Evolutionary conservation across 1,140 invertebrate genomes (phyloP).

Genomic region (Mamestra configurata): DNA sequence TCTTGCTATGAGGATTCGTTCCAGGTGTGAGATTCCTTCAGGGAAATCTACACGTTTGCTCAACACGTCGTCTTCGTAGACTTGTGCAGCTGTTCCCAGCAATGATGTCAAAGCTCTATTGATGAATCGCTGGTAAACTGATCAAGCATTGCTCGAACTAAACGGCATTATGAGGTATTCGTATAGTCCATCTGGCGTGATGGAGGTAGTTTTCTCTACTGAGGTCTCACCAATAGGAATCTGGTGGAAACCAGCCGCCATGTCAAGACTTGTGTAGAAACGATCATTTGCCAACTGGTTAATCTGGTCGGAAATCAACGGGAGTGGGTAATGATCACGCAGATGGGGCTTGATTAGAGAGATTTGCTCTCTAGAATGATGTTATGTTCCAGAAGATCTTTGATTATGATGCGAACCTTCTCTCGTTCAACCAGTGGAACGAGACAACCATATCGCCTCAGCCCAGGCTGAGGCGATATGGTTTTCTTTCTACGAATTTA

Average conservation of each 20-base stretch:
- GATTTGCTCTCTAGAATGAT: constrained; percentile 8
- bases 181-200: constrained; percentile 57
- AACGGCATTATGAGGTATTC: constrained; percentile 70
- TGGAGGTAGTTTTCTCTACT: constrained; percentile 69
- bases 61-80: constrained; percentile 1
- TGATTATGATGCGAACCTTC: neutral
- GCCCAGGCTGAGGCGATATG: neutral
- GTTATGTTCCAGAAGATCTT: neutral
- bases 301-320: neutral
- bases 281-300: neutral
- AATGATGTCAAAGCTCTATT: neutral
- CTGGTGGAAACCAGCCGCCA: constrained; percentile 31
- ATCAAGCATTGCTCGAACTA: constrained; percentile 52
- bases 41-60: constrained; percentile 29
- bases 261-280: neutral
- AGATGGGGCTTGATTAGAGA: neutral
- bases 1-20: constrained; percentile 60
- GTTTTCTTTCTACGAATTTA: constrained; percentile 3
- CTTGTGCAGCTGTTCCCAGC: constrained; percentile 23
- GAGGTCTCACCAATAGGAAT: constrained; percentile 32
- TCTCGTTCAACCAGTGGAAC: constrained; percentile 3
- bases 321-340: constrained; percentile 12
- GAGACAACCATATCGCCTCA: too few species aligned
- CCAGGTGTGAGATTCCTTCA: constrained; percentile 56
- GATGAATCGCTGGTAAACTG: constrained; percentile 8